A percentile compares a stretch with the other conserved stretches of the same genome.
Conservation (phyloP, 2,888 invertebrate species). For the Calliopum simillimum region DNA sequence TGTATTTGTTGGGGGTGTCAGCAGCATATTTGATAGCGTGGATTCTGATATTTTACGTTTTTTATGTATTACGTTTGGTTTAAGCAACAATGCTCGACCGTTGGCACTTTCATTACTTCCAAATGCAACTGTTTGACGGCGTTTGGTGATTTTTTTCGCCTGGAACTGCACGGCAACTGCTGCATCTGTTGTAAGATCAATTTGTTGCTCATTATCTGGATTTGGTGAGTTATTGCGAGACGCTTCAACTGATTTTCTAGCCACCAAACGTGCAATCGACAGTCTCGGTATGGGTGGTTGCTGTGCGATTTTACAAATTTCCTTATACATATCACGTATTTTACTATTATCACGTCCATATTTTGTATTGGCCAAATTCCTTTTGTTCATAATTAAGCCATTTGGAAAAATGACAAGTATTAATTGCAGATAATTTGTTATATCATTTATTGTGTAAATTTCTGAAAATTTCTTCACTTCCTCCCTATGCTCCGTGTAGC, state of each 20-base stretch:
- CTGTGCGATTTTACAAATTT: slow-evolving; percentile 52
- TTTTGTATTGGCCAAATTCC: slow-evolving; percentile 51
- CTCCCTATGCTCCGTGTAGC: slow-evolving; percentile 50
- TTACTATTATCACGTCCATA: slow-evolving; percentile 43
- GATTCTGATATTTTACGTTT: slow-evolving; percentile 40
- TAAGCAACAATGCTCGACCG: slow-evolving; percentile 18
- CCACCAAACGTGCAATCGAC: slow-evolving; percentile 52
- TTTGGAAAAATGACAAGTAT: slow-evolving; percentile 58
- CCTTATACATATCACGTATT: slow-evolving; percentile 51
- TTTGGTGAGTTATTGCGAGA: slow-evolving; percentile 19
- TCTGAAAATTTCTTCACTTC: slow-evolving; percentile 48
- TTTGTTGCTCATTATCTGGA: background rate
- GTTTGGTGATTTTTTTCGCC: slow-evolving; percentile 49
- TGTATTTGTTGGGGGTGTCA: background rate
- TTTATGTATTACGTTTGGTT: slow-evolving; percentile 11
- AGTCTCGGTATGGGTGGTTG: slow-evolving; percentile 57
- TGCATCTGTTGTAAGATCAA: slow-evolving; percentile 5
- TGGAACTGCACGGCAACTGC: slow-evolving; percentile 38
- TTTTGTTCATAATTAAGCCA: slow-evolving; percentile 58
- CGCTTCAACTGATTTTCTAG: slow-evolving; percentile 50
- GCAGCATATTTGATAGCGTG: background rate
- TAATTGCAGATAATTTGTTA: slow-evolving; percentile 52
- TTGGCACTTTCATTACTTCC: slow-evolving; percentile 31
- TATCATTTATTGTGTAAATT: slow-evolving; percentile 46
- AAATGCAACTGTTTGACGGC: slow-evolving; percentile 51